Evolutionary conservation across 1,140 invertebrate species (phyloP).

Genomic region (Nautilus pompilius): DNA sequence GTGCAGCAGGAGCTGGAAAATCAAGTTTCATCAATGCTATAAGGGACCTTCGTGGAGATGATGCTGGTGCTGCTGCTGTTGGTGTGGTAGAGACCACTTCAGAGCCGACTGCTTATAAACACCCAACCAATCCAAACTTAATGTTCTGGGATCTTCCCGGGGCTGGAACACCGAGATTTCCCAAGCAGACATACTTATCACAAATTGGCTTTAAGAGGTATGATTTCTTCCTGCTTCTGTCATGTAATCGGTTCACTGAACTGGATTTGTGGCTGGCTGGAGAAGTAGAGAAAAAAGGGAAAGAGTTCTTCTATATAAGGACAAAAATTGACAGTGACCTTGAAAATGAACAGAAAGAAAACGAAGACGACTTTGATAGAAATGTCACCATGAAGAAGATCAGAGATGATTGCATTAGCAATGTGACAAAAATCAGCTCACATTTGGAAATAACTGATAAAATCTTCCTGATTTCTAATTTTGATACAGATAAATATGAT

Average conservation of each 20-base stretch:
- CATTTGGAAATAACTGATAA: too few species aligned
- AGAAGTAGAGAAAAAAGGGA: conserved; percentile 6
- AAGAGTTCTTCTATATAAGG: conserved; percentile 11
- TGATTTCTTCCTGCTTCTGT: conserved; percentile 12
- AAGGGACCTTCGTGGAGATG: conserved; percentile 9
- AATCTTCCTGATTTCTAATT: too few species aligned
- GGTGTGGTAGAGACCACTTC: conserved; percentile 13
- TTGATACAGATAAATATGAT: too few species aligned
- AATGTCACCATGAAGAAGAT: too few species aligned
- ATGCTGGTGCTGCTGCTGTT: conserved; percentile 12
- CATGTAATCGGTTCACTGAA: conserved; percentile 7
- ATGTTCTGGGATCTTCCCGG: conserved; percentile 23
- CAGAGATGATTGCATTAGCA: too few species aligned
- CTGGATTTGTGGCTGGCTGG: conserved; percentile 14
- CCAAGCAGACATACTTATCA: conserved; percentile 10
- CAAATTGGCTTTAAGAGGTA: conserved; percentile 12
- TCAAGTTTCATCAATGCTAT: conserved; percentile 24
- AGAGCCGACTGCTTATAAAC: conserved; percentile 18
- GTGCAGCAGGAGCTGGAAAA: conserved; percentile 13
- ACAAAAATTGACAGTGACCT: conserved; percentile 10
- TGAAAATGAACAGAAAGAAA: too few species aligned
- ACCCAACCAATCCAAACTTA: conserved; percentile 16
- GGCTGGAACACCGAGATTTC: conserved; percentile 8
- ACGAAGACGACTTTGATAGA: too few species aligned
- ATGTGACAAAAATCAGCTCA: too few species aligned